A percentile compares a stretch with the other conserved stretches of the same genome.
Evolutionary conservation across 1,140 invertebrate species (phyloP).

Genomic region (Asobara japonica): DNA sequence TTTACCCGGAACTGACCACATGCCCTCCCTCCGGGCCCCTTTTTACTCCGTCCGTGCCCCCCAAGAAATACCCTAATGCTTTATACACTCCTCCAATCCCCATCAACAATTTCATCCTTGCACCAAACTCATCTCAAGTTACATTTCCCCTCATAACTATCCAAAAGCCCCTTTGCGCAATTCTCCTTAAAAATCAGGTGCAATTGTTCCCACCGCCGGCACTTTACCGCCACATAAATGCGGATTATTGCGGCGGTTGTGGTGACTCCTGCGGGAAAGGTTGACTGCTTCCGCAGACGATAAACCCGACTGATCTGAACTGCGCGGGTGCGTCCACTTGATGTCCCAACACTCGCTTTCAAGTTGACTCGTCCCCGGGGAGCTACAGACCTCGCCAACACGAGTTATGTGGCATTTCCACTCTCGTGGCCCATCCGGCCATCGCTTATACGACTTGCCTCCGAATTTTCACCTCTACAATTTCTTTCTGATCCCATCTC

Average conservation of each 20-base stretch:
- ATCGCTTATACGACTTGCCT: too few relatives aligned
- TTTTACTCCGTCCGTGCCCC: too few relatives aligned
- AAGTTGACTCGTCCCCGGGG: not conserved
- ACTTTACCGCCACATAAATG: not conserved
- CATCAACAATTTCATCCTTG: too few relatives aligned
- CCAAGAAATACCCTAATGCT: too few relatives aligned
- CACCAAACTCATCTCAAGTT: too few relatives aligned
- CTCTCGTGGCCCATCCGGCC: not conserved
- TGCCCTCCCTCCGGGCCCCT: too few relatives aligned
- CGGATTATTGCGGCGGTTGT: not conserved
- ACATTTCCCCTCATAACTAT: too few relatives aligned
- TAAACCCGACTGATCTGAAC: not conserved
- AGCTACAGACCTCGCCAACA: not conserved
- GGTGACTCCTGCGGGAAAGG: not conserved
- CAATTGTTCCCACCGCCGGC: not conserved
- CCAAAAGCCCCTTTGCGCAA: too few relatives aligned
- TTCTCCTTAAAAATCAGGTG: not conserved
- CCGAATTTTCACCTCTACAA: too few relatives aligned
- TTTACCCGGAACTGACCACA: too few relatives aligned
- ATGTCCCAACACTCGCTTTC: not conserved
- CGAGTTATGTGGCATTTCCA: not conserved
- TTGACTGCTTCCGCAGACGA: not conserved
- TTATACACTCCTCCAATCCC: too few relatives aligned
- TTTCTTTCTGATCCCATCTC: too few relatives aligned
- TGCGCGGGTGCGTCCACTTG: not conserved